phyloP scores from a whole-genome alignment of 2,888 invertebrate genomes.

The Adelphocoris suturalis region DNA sequence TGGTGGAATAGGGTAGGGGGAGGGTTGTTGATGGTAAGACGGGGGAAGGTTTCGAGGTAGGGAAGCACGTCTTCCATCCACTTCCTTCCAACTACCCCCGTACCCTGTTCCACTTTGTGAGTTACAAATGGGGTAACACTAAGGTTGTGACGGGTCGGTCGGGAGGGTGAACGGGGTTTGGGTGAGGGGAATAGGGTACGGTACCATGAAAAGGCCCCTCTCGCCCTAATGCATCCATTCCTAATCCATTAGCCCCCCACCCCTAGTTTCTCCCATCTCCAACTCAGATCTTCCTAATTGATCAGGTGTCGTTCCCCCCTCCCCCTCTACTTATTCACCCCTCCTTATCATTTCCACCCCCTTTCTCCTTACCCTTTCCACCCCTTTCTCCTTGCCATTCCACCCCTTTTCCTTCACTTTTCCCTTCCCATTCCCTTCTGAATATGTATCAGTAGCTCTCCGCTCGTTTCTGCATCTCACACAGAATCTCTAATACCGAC shows the following conservation, averaged over 20 bases:
- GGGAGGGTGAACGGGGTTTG: background rate
- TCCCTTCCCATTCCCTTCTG: constrained; percentile 25
- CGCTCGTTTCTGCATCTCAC: constrained; percentile 58
- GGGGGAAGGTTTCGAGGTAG: constrained; percentile 3
- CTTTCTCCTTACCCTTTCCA: background rate
- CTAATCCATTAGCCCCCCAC: constrained; percentile 66
- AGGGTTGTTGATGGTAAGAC: background rate
- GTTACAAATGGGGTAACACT: constrained; percentile 56
- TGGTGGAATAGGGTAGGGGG: background rate
- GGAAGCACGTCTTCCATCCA: constrained; percentile 62
- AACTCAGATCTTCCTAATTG: constrained; percentile 66
- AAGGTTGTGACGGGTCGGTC: constrained; percentile 4
- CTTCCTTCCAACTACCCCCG: constrained; percentile 27
- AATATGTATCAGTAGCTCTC: constrained; percentile 58
- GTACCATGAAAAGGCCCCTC: constrained; percentile 41
- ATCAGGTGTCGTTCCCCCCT: constrained; percentile 66
- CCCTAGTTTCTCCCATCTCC: constrained; percentile 7
- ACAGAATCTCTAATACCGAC: constrained; percentile 42
- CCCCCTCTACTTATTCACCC: constrained; percentile 1
- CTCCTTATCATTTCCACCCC: background rate
- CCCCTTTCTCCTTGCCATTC: constrained; percentile 15
- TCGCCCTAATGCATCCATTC: constrained; percentile 68
- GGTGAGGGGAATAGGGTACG: background rate
- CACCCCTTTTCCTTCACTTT: background rate
- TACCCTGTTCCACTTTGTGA: constrained; percentile 60